Evolutionary conservation across 1,140 invertebrate genomes (phyloP), one percentile per base, ranked within the genome.

Genomic region (Orchesella cincta): DNA sequence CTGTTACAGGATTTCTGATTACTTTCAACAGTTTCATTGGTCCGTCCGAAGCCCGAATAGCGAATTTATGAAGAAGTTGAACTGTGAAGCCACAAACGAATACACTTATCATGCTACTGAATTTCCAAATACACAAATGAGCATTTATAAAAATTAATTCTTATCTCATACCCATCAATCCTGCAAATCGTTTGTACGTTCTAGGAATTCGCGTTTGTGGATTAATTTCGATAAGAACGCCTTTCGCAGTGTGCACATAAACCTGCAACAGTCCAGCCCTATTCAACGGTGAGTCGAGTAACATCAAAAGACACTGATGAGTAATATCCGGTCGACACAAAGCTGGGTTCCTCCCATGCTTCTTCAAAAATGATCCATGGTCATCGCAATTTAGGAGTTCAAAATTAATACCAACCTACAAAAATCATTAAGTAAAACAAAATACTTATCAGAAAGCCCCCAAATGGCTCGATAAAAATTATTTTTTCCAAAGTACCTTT

Each of bases 161-260:
- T 54, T 16, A 64, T 64, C 57, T 64, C 86, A 86, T 89, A 97
- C 95, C 95, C 92, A 99, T 99, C 23, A 99, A 86, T 54, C 97
- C 97, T 84, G 96, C 95, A 90, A 99, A 99, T 84, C 98, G 89
- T 84, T 98, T 98, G 84, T 97, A 99, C 18, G 98, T 99, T 83
- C 98, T 90, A 0, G 98, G 98, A 84, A 99, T 98, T 84, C 98
- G 91, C 12, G 97, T 99, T 86, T 98, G 97, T 62, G 98, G 97
- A 88, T 98, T 97, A 29, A 99, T 91, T 92, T 99, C 96, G 83
- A 99, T 99, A 0, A 99, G 87, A 57, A 98, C 96, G 91, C 99
- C 99, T 84, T 95, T 94, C 83, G 93, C 93, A 51, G 98, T 99
- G 81, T 95, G 94, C 78, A 99, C 90, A 84, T 97, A 99, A 0